Base-by-base conservation (phyloP, 1,140 invertebrate genomes). In the Drosophila willistoni region DNA sequence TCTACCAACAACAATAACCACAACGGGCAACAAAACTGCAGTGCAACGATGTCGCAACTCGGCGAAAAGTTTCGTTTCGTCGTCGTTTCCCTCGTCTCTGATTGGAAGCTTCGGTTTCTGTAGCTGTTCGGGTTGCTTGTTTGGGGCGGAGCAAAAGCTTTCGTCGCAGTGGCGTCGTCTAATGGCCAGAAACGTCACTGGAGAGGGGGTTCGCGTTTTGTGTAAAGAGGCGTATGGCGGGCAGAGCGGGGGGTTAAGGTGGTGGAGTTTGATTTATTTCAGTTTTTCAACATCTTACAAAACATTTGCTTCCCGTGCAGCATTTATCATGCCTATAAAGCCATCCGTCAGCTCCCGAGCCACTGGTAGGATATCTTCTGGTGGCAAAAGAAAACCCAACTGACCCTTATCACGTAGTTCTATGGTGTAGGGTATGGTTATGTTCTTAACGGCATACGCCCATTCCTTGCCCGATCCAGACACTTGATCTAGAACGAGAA, bases 321-420 rank as follows among this genome's bases (percentile, higher is more conserved):
- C 94, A 25, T 93, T 78, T 54, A 96, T 93, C 65, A 96, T 92
- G 7, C 94, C 94, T 1, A 95, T 57, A 3, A 95, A 78, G 6
- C 94, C 95, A 68, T 95, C 95, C 41, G 95, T 82, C 4, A 95
- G 95, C 93, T 97, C 96, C 73, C 94, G 91, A 33, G 93, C 94
- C 39, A 96, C 96, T 1, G 95, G 95, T 36, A 95, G 92, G 66
- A 98, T 98, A 85, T 96, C 94, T 39, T 94, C 91, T 4, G 95
- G 93, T 0, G 97, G 96, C 14, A 98, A 92, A 0, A 96, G 12
- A 89, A 98, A 98, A 1, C 96, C 96, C 71, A 95, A 94, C 60
- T 92, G 71, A 22, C 96, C 96, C 12, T 92, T 94, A 85, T 97
- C 96, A 3, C 96, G 92, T 7, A 96, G 92, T 75, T 94, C 94